A percentile compares a stretch with the other conserved stretches of the same genome.
Conservation (phyloP, 2,888 invertebrate species). For the Neoaliturus tenellus region DNA sequence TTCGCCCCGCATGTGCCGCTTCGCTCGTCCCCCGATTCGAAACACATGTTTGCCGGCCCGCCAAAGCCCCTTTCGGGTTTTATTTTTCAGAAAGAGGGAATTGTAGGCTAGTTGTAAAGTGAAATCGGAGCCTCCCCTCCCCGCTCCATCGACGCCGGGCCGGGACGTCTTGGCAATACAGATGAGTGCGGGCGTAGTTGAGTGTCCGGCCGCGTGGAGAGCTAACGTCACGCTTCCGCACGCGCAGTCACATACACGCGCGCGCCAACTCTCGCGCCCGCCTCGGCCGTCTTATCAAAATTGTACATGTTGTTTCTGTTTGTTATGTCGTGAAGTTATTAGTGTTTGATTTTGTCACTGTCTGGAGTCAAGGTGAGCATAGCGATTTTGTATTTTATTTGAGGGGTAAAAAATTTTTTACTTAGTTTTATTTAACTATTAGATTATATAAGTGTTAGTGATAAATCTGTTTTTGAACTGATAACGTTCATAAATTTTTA, state of each 20-base stretch:
- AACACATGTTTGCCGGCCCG: conserved; percentile 36
- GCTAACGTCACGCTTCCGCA: background rate
- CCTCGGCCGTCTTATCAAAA: background rate
- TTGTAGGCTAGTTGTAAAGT: conserved; percentile 46
- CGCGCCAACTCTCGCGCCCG: background rate
- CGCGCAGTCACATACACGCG: background rate
- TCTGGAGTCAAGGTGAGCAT: conserved; percentile 2
- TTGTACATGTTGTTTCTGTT: conserved; percentile 12
- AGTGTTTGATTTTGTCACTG: background rate
- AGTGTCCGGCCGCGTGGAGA: background rate
- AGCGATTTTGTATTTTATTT: too few species aligned
- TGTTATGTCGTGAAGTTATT: background rate
- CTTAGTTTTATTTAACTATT: too few species aligned
- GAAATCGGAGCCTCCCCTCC: conserved; percentile 48
- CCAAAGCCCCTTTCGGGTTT: conserved; percentile 47
- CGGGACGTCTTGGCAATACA: conserved; percentile 4
- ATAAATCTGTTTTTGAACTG: too few species aligned
- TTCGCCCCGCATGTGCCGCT: conserved; percentile 14
- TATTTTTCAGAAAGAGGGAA: conserved; percentile 56
- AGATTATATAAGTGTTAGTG: too few species aligned
- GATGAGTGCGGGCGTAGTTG: conserved; percentile 8
- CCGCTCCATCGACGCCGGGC: background rate
- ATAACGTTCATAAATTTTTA: too few species aligned
- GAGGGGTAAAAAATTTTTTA: too few species aligned
- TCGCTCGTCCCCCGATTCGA: conserved; percentile 21